Percentiles rank a stretch among this genome's conserved stretches.
phyloP scores from a whole-genome alignment of 2,888 invertebrate species.

The Hyposoter dolosus region DNA sequence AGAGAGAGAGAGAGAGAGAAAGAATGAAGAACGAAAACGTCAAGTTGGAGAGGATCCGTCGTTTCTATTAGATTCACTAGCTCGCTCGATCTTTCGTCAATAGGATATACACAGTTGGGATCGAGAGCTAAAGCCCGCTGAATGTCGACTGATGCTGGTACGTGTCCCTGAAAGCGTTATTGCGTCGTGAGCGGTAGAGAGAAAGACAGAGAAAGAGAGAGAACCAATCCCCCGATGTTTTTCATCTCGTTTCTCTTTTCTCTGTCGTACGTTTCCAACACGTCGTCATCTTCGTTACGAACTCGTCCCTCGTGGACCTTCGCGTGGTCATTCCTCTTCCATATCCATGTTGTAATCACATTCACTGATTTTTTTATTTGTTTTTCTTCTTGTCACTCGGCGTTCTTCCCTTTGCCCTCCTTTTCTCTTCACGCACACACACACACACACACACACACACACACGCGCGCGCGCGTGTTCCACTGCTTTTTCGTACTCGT shows the following conservation, averaged over 20 bases:
- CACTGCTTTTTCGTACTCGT: background rate
- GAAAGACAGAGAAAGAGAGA: slow-evolving; percentile 27
- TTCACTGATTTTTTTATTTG: background rate
- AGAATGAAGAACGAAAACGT: background rate
- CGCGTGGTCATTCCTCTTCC: slow-evolving; percentile 47
- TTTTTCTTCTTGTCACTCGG: background rate
- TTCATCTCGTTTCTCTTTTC: slow-evolving; percentile 25
- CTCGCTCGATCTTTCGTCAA: slow-evolving; percentile 37
- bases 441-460: no score
- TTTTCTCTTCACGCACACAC: background rate
- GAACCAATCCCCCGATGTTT: slow-evolving; percentile 21
- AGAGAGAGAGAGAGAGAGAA: background rate
- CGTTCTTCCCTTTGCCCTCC: background rate
- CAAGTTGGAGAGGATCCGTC: background rate
- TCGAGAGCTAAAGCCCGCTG: slow-evolving; percentile 32
- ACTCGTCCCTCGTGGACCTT: slow-evolving; percentile 44
- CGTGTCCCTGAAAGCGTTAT: slow-evolving; percentile 69
- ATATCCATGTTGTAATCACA: slow-evolving; percentile 10
- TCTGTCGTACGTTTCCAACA: slow-evolving; percentile 25
- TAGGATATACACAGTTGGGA: slow-evolving; percentile 24
- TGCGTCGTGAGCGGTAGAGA: slow-evolving; percentile 66
- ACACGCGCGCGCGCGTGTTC: background rate
- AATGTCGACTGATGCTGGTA: slow-evolving; percentile 26
- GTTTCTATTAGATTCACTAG: slow-evolving; percentile 42
- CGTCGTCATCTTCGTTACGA: slow-evolving; percentile 51